Base-by-base conservation (phyloP, 2,113 vertebrate genomes). In the Plecotus auritus region DNA sequence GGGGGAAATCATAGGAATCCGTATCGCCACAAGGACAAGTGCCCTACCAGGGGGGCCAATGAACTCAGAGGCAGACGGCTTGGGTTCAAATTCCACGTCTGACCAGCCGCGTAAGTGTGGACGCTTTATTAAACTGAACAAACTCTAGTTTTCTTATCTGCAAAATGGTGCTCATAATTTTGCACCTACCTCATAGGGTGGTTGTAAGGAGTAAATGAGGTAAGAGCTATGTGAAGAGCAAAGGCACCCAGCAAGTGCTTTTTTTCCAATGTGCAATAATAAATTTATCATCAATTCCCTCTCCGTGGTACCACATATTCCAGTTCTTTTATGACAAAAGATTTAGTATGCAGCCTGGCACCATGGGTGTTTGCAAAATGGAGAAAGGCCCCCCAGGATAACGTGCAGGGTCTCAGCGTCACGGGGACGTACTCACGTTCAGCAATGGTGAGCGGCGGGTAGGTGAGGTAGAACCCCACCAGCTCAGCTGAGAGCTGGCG, bases 401-500 rank as follows among this genome's bases (percentile, higher is more conserved):
- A 59, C 22, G 2, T 42, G 32, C 30, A 9, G 40, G 3, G 30
- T 6, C 76, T 49, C 37, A 1, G 7, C 1, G 0, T 1, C 64
- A 45, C 5, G 22, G 9, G 40, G 0, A 3, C 5, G 2, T 97
- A 99, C 99, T 99, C 99, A 99, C 99, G 99, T 98, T 99, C 99
- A 17, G 99, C 99, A 40, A 99, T 99, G 96, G 99, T 98, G 96
- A 99, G 99, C 5, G 99, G 99, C 0, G 99, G 99, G 97, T 99
- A 99, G 98, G 99, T 99, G 94, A 99, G 99, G 98, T 99, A 99
- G 98, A 99, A 99, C 90, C 99, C 99, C 96, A 99, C 99, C 97
- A 99, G 98, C 97, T 99, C 99, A n/a, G 99, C 99, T 0, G 99
- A 99, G 96, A 99, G 99, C 97, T 99, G 99, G 97, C 99, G 98